Evolutionary conservation across 2,113 vertebrate species (phyloP).

Genomic region (Hymenochirus boettgeri): DNA sequence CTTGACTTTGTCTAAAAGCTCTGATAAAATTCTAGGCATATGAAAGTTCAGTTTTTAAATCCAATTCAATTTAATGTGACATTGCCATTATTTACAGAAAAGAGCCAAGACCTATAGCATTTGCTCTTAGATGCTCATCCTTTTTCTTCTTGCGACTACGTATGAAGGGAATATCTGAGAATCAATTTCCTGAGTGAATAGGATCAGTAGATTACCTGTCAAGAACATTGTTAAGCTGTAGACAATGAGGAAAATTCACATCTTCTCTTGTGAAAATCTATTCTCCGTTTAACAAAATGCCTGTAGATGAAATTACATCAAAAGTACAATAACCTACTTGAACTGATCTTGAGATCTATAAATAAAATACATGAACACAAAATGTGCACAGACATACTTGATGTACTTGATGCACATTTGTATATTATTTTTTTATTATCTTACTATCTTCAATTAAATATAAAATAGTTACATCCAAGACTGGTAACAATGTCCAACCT

Average conservation of each 20-base stretch:
- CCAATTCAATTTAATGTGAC: slow-evolving; percentile 25
- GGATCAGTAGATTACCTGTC: slow-evolving; percentile 37
- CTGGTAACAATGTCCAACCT: no score
- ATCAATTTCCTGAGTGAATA: slow-evolving; percentile 35
- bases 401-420: no score
- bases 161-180: slow-evolving; percentile 17
- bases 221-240: slow-evolving; percentile 15
- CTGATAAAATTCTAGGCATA: background rate
- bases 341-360: no score
- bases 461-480: no score
- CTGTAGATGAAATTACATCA: background rate
- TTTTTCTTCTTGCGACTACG: slow-evolving; percentile 10
- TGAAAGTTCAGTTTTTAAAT: background rate
- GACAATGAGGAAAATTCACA: slow-evolving; percentile 11
- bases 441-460: no score
- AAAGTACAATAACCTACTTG: background rate
- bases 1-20: background rate
- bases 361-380: no score
- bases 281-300: slow-evolving; percentile 11
- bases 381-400: no score
- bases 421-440: no score
- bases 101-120: background rate
- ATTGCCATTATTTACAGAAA: slow-evolving; percentile 17
- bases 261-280: slow-evolving; percentile 13
- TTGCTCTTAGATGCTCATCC: slow-evolving; percentile 14